Base-by-base conservation (phyloP, 1,140 invertebrate species). In the Pomphorhynchus laevis region DNA sequence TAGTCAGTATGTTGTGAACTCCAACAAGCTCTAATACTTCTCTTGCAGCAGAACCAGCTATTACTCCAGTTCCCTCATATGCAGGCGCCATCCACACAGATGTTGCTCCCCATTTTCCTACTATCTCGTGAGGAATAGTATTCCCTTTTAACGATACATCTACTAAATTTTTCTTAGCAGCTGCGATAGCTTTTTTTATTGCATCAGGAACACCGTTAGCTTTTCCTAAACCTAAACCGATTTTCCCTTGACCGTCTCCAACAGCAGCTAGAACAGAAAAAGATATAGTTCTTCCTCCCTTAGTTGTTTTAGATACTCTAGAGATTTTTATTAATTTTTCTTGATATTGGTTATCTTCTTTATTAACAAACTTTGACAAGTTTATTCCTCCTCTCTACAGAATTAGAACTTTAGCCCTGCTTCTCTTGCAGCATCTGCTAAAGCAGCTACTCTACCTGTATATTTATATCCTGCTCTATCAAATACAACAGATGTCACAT, bases 251-350 rank as follows among this genome's bases (percentile, higher is more conserved):
- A 16, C 38, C 42, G 38, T 47, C 45, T 20, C 46, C 46, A 6
- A 47, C 46, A 20, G 47, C 46, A 25, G 29, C 29, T 21, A 47
- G 18, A 25, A 45, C 46, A 12, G 45, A 14, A 32, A 47, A 47
- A 25, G 16, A 12, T 16, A 47, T 47, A 8, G 9, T 37, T 25
- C 46, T 22, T 22, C 46, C 46, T 45, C 46, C 46, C 41, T 47
- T 47, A 24, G 44, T 41, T 16, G 24, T 23, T 38, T 47, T 47
- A 3, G 41, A 12, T n/a, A 47, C 45, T n/a, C 46, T 24, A 23
- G 47, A 40, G 21, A 47, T 33, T 8, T 23, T 14, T 18, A 47
- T 25, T 20, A 47, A 16, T 16, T 44, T 43, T 39, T 47, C 45
- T 16, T 31, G 8, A 8, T 47, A 22, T 16, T 33, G n/a, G 12